Base-by-base conservation (phyloP, 2,888 invertebrate species). In the Teinopalpus imperialis region DNA sequence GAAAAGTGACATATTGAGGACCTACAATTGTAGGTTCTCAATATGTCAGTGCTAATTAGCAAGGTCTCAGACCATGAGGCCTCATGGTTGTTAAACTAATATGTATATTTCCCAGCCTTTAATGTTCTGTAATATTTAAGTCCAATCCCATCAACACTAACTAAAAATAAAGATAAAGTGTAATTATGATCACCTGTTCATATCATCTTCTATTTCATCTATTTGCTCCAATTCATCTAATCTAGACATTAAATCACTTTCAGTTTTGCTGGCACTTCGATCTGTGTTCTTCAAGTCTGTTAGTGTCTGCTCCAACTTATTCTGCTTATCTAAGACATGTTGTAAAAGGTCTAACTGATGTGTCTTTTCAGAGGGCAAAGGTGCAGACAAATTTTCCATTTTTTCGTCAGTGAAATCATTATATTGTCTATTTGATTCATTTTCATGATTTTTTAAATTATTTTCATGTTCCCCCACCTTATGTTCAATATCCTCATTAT, bases 201-300 rank as follows among this genome's bases (percentile, higher is more conserved):
- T 79, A 67, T 90, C 90, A 77, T 92, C 92, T 70, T 91, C 89
- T 39, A 90, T 58, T 43, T 83, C 83, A 50, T 88, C 89, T 35
- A 86, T 65, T 56, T 75, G 66, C 58, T 92, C 92, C 48, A 92
- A 71, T 64, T 90, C 88, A 69, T 91, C 90, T 29, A 92, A 61
- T 50, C 79, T 77, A 12, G 74, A 63, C 61, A 90, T 69, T 16
- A 91, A 53, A 53, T 90, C 89, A 34, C 73, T 63, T 57, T 88
- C 76, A 49, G 66, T 74, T 60, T 73, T 68, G 55, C 59, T 70
- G 37, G 58, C 49, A 43, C 16, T 48, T 48, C 54, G 71, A n/a
- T 74, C 68, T 56, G 61, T 77, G 48, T 64, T 63, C 52, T 73
- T 77, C 13, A 83, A 41, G 51, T 81, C 74, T 30, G 56, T 43